Evolutionary conservation across 1,140 invertebrate species (phyloP), one percentile per base, ranked within the genome.

Genomic region (Heliconius congener): DNA sequence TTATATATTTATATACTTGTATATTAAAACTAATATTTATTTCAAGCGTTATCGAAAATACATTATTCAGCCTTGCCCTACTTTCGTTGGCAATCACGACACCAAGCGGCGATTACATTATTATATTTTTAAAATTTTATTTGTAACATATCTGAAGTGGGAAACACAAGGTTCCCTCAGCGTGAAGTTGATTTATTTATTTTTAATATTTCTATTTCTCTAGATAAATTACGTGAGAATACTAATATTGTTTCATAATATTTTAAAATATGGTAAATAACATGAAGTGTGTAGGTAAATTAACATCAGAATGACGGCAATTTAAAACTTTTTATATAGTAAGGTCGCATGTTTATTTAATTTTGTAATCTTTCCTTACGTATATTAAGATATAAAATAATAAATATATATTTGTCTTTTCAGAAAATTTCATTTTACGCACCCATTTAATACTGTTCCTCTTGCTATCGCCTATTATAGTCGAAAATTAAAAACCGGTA

Each of bases 31-130:
- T 79, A 79, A 74, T 52, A 74, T 75, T 71, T 74, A 73, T 37
- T 30, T 50, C 50, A 74, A 74, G 66, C 39, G 73, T 78, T 78
- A 78, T 74, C 73, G 74, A 78, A 74, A 70, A 70, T 66, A 60
- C 57, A 74, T 73, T 66, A 50, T 73, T 30, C 57, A 30, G 57
- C 77, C 77, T 78, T 78, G 77, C 57, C 19, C 77, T 37, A 78
- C 72, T 76, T 76, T 76, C 42, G 70, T 46, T 71, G 39, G 30
- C 37, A 50, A 74, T 78, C 74, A 27, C 23, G 74, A 57, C 27
- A 34, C 57, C 74, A 27, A 57, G 37, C 50, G 50, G 50, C 34
- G 74, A 75, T 75, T 76, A 23, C 57, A 66, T 70, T n/a, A 76
- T 39, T 27, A 66, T 66, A 66, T 66, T 66, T 66, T 66, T 66